Evolutionary conservation across 2,113 vertebrate genomes (phyloP).

Genomic region (Prietella phreatophila): DNA sequence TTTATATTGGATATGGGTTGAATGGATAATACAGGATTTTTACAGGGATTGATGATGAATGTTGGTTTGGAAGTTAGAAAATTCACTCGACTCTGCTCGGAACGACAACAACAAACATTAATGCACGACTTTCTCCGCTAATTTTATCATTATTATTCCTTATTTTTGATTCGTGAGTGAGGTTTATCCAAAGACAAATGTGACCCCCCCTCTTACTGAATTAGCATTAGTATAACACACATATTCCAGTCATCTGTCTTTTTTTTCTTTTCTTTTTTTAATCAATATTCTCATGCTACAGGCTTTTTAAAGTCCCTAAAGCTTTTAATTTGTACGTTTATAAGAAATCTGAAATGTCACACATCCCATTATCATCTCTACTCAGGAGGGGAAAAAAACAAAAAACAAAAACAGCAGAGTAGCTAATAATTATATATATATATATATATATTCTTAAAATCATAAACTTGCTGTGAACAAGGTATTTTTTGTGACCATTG

Average conservation of each 20-base stretch:
- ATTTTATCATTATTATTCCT: not conserved
- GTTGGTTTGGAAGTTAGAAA: too few relatives aligned
- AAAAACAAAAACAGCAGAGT: not conserved
- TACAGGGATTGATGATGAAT: too few relatives aligned
- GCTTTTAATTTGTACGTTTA: conserved; percentile 9
- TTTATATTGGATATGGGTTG: too few relatives aligned
- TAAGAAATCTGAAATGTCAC: conserved; percentile 14
- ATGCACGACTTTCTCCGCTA: too few relatives aligned
- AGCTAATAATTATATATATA: too few relatives aligned
- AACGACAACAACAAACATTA: too few relatives aligned
- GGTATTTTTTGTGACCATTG: not conserved
- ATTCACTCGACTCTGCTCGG: too few relatives aligned
- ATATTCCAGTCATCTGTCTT: not conserved
- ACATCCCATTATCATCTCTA: conserved; percentile 8
- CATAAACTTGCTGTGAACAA: not conserved
- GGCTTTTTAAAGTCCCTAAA: not conserved
- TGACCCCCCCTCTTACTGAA: too few relatives aligned
- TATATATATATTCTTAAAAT: not conserved
- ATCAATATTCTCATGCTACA: not conserved
- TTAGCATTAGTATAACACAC: not conserved
- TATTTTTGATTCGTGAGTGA: too few relatives aligned
- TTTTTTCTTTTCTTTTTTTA: not conserved
- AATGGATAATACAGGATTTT: too few relatives aligned
- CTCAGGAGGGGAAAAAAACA: not conserved
- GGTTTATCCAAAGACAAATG: too few relatives aligned